These are phyloP conservation scores for Macropodus opercularis DNA, from an alignment of 2,797 vertebrate species.

Conservation along the genomic window DNA sequence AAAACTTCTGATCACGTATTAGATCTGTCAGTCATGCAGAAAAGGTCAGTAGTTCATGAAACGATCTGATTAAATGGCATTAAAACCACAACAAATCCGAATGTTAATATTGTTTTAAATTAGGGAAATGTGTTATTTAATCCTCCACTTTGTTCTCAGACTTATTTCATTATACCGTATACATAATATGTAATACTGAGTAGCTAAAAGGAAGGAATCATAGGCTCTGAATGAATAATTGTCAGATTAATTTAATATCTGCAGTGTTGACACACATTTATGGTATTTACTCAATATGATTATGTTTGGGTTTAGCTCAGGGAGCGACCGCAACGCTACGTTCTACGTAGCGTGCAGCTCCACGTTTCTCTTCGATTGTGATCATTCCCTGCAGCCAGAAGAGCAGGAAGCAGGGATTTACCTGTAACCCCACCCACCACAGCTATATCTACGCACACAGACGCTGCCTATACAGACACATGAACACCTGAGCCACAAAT, in stretches of 20 bases:
- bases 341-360: too few relatives aligned
- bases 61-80: constrained; percentile 40
- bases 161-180: too few relatives aligned
- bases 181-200: neutral
- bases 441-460: constrained; percentile 8
- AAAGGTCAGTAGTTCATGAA: constrained; percentile 27
- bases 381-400: constrained; percentile 53
- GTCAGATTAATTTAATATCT: too few relatives aligned
- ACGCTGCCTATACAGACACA: constrained; percentile 21
- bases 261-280: too few relatives aligned
- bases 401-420: constrained; percentile 64
- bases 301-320: neutral
- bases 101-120: constrained; percentile 47
- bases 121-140: constrained; percentile 5
- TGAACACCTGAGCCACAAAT: constrained; percentile 29
- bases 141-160: constrained; percentile 4
- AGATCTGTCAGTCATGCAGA: constrained; percentile 24
- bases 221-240: too few relatives aligned
- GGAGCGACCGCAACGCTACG: too few relatives aligned
- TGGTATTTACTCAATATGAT: too few relatives aligned
- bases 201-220: constrained; percentile 19
- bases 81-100: constrained; percentile 36
- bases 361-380: constrained; percentile 54
- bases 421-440: constrained; percentile 38
- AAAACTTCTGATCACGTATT: constrained; percentile 20